Conservation (phyloP, 2,888 invertebrate genomes). For the Heliconius charithonia region DNA sequence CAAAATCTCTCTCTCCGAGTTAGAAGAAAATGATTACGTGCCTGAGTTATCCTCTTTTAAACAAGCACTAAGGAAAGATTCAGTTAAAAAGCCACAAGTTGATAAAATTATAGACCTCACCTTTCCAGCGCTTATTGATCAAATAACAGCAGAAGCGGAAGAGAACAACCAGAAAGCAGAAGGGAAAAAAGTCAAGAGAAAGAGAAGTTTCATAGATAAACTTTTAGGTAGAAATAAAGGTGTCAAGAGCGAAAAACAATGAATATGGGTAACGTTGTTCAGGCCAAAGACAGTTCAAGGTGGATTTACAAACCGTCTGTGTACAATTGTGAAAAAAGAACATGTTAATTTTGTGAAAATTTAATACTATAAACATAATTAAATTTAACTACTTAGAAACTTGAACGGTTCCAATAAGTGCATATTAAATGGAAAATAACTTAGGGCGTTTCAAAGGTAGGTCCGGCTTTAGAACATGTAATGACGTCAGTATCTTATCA, state of each 20-base stretch:
- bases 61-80: constrained; percentile 66
- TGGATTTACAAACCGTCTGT: constrained; percentile 20
- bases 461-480: constrained; percentile 50
- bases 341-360: background rate
- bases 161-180: constrained; percentile 61
- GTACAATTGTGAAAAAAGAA: constrained; percentile 5
- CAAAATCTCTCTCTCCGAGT: constrained; percentile 66
- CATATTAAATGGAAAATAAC: constrained; percentile 33
- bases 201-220: constrained; percentile 79
- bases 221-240: constrained; percentile 75
- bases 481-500: constrained; percentile 71
- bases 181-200: constrained; percentile 75
- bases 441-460: constrained; percentile 54
- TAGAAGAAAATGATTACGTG: constrained; percentile 73
- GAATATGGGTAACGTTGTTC: constrained; percentile 46
- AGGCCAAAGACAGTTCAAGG: constrained; percentile 70
- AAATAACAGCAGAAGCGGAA: constrained; percentile 72
- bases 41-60: constrained; percentile 69
- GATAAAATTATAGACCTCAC: constrained; percentile 67
- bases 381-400: constrained; percentile 15
- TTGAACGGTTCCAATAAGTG: background rate
- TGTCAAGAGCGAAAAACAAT: constrained; percentile 55
- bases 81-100: constrained; percentile 58
- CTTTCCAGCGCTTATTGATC: constrained; percentile 74
- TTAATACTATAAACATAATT: background rate